Conservation (phyloP, 2,113 vertebrate species). For the Channa maculata region DNA sequence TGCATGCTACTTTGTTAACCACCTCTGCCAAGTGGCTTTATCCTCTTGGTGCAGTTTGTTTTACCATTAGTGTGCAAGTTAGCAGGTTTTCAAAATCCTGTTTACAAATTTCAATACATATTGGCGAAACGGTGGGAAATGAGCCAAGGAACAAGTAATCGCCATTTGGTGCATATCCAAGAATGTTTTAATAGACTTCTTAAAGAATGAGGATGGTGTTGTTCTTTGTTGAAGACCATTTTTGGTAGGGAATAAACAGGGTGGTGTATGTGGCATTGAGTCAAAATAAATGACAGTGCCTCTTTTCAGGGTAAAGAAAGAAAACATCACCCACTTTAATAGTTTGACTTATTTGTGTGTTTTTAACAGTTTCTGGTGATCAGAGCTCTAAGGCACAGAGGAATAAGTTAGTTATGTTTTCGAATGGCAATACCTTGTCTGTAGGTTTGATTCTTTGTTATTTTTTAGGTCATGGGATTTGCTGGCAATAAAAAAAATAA, state of each 20-base stretch:
- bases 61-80: background rate
- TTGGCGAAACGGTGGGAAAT: slow-evolving; percentile 7
- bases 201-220: background rate
- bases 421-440: too few species aligned
- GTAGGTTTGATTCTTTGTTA: background rate
- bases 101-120: slow-evolving; percentile 9
- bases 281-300: slow-evolving; percentile 25
- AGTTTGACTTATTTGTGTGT: slow-evolving; percentile 3
- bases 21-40: background rate
- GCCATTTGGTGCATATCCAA: slow-evolving; percentile 21
- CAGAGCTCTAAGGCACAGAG: background rate
- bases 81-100: slow-evolving; percentile 19
- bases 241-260: slow-evolving; percentile 1
- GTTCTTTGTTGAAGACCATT: background rate
- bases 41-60: background rate
- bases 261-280: background rate
- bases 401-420: background rate
- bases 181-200: background rate
- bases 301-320: background rate
- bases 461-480: background rate
- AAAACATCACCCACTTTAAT: background rate
- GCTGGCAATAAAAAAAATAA: background rate
- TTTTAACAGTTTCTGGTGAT: slow-evolving; percentile 1
- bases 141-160: slow-evolving; percentile 25
- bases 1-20: background rate